A percentile compares a stretch with the other conserved stretches of the same genome.
Conservation (phyloP, 2,797 vertebrate genomes). For the Gymnoscopelus braueri region DNA sequence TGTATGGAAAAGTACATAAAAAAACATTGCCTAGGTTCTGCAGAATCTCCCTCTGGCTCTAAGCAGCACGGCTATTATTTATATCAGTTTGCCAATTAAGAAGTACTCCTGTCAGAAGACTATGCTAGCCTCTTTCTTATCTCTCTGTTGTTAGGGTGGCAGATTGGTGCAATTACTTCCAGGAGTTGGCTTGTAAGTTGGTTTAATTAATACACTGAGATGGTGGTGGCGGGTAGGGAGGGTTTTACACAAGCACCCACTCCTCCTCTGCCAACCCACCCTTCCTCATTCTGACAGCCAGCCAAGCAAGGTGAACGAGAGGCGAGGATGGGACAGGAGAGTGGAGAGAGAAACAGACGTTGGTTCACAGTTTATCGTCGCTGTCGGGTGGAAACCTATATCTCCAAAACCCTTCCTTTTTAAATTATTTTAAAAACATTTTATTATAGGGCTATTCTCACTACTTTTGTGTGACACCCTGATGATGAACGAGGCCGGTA, state of each 20-base stretch:
- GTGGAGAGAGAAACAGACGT: constrained; percentile 35
- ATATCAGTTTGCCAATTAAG: constrained; percentile 71
- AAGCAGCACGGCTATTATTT: constrained; percentile 66
- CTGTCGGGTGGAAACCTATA: too few relatives aligned
- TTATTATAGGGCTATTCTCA: too few relatives aligned
- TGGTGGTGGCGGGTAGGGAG: constrained; percentile 56
- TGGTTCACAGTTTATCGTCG: too few relatives aligned
- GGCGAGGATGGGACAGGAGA: neutral
- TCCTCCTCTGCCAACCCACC: constrained; percentile 62
- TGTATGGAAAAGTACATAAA: constrained; percentile 36
- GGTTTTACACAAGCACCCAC: constrained; percentile 63
- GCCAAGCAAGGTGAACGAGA: constrained; percentile 44
- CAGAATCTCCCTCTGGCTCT: constrained; percentile 47
- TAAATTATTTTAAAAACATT: too few relatives aligned
- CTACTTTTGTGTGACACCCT: too few relatives aligned
- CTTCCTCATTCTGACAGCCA: constrained; percentile 58
- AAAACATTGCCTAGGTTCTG: constrained; percentile 43
- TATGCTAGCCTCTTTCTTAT: constrained; percentile 45
- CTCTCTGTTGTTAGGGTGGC: constrained; percentile 56
- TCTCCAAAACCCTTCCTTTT: too few relatives aligned
- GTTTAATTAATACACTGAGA: constrained; percentile 77
- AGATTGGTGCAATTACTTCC: constrained; percentile 69
- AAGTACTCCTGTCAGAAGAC: constrained; percentile 49
- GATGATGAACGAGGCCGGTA: too few relatives aligned
- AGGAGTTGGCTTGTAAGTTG: constrained; percentile 72